These are phyloP conservation scores for Petrocephalus sullivani DNA, from an alignment of 2,797 vertebrate species.

Conservation along the genomic window DNA sequence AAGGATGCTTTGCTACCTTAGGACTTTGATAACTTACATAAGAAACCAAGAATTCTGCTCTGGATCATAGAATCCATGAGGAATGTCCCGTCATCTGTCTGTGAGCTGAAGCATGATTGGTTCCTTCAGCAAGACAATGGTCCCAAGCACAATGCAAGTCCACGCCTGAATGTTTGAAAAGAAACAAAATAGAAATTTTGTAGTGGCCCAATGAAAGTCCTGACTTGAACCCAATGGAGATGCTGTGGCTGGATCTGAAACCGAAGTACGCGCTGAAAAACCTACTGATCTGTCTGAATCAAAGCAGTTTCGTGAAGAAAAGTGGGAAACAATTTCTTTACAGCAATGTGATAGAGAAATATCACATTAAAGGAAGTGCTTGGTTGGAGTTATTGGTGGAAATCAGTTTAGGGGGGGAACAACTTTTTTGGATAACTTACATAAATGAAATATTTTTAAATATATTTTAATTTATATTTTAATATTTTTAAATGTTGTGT, in stretches of 20 bases:
- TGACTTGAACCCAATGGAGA: neutral
- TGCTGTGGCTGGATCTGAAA: neutral
- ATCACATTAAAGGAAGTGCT: neutral
- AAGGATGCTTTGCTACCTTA: neutral
- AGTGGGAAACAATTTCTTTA: neutral
- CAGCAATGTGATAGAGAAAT: neutral
- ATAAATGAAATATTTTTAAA: neutral
- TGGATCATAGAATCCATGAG: neutral
- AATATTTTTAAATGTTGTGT: neutral
- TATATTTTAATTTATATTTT: no score
- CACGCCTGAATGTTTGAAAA: neutral
- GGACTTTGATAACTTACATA: neutral
- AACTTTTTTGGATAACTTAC: neutral
- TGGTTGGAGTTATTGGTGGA: neutral
- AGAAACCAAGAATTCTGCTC: neutral
- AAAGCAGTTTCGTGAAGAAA: neutral
- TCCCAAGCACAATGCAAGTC: neutral
- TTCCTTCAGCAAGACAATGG: neutral
- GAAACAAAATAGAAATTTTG: neutral
- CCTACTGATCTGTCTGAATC: neutral
- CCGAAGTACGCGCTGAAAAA: neutral
- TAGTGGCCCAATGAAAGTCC: neutral
- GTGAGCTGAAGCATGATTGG: neutral
- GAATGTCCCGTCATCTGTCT: neutral
- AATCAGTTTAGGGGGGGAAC: neutral